Evolutionary conservation across 1,140 invertebrate species (phyloP).

Genomic region (Anoplophora glabripennis): DNA sequence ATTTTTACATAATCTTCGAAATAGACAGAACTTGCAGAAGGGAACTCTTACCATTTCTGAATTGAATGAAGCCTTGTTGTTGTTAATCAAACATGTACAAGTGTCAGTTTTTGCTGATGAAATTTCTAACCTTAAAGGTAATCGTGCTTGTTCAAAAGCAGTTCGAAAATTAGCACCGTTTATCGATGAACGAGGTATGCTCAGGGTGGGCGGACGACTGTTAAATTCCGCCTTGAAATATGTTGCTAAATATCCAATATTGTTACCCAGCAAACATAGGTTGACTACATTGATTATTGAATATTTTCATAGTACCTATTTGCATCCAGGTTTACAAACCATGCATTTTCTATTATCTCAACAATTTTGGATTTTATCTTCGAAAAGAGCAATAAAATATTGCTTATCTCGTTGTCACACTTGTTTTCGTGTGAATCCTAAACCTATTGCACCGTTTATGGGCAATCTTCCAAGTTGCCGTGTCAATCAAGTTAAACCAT

Average conservation of each 20-base stretch:
- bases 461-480: constrained; percentile 28
- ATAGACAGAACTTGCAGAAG: neutral
- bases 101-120: constrained; percentile 3
- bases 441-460: constrained; percentile 17
- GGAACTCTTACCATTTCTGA: neutral
- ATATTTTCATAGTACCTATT: constrained; percentile 8
- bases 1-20: too few relatives aligned
- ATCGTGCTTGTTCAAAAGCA: neutral
- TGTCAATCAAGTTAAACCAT: constrained; percentile 35
- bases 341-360: constrained; percentile 17
- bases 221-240: constrained; percentile 4
- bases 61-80: neutral
- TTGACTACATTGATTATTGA: constrained; percentile 15
- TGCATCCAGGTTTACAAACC: constrained; percentile 19
- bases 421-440: constrained; percentile 16
- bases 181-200: constrained; percentile 28
- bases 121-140: constrained; percentile 1
- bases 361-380: constrained; percentile 21
- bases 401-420: constrained; percentile 9
- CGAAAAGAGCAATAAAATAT: constrained; percentile 4
- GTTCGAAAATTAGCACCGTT: constrained; percentile 24
- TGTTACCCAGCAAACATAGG: constrained; percentile 4
- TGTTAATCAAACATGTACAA: constrained; percentile 13
- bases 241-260: constrained; percentile 8
- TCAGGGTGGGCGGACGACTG: constrained; percentile 38